phyloP scores from a whole-genome alignment of 2,113 vertebrate genomes.

The Leiothrix lutea region DNA sequence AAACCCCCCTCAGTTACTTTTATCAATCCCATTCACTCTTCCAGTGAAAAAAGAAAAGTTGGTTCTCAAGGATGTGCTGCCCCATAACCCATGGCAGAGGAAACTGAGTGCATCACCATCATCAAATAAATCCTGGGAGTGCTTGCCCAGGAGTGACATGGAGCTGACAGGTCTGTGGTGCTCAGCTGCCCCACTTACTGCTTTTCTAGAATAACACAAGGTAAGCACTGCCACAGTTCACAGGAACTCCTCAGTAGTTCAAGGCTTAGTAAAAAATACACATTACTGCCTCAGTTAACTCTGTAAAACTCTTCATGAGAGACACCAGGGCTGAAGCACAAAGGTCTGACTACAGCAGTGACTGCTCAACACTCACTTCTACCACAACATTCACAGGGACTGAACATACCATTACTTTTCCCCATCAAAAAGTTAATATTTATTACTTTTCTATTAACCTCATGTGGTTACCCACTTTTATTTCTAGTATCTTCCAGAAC shows the following conservation, averaged over 20 bases:
- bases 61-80: background rate
- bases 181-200: background rate
- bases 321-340: background rate
- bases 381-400: background rate
- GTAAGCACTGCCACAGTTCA: background rate
- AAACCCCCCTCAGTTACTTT: background rate
- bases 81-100: background rate
- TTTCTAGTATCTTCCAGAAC: background rate
- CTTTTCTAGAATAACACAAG: background rate
- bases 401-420: background rate
- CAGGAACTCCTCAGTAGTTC: background rate
- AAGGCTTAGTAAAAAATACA: background rate
- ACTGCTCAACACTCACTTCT: background rate
- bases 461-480: background rate
- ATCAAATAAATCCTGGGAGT: fast-evolving
- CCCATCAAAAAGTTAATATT: background rate
- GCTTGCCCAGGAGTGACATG: fast-evolving
- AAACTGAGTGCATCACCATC: fast-evolving
- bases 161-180: background rate
- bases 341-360: background rate
- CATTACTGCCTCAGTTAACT: background rate
- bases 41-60: background rate
- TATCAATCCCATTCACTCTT: background rate
- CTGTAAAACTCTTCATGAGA: background rate
- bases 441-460: background rate